phyloP scores from a whole-genome alignment of 2,888 invertebrate species.

The Hypomecis atomaria region DNA sequence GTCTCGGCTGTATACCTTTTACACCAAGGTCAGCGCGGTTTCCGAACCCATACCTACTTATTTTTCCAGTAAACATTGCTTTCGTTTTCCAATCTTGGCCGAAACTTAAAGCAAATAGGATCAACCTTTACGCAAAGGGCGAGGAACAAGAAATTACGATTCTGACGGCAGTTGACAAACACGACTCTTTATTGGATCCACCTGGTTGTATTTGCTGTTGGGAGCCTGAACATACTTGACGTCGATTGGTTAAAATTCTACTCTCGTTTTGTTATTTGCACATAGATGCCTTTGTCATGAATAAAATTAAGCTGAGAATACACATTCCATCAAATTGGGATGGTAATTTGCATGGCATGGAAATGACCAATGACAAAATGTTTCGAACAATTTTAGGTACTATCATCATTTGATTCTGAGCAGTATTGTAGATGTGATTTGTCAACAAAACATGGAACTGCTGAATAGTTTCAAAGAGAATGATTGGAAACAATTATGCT shows the following conservation, averaged over 20 bases:
- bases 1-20: too few relatives aligned
- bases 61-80: slow-evolving; percentile 25
- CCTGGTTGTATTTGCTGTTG: slow-evolving; percentile 53
- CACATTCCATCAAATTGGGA: too few relatives aligned
- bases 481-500: too few relatives aligned
- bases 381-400: too few relatives aligned
- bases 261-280: slow-evolving; percentile 41
- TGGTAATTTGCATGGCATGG: too few relatives aligned
- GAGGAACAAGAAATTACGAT: slow-evolving; percentile 43
- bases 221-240: slow-evolving; percentile 53
- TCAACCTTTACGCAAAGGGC: slow-evolving; percentile 33
- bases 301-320: too few relatives aligned
- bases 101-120: slow-evolving; percentile 40
- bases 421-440: too few relatives aligned
- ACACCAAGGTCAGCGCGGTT: slow-evolving; percentile 8
- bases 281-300: background rate
- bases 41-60: slow-evolving; percentile 13
- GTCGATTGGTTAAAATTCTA: slow-evolving; percentile 51
- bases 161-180: slow-evolving; percentile 49
- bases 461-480: too few relatives aligned
- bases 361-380: too few relatives aligned
- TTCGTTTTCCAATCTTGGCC: slow-evolving; percentile 37
- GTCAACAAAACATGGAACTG: too few relatives aligned
- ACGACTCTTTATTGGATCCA: slow-evolving; percentile 49
- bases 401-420: too few relatives aligned